Base-by-base conservation (phyloP, 2,888 invertebrate species). In the Noctua janthina region DNA sequence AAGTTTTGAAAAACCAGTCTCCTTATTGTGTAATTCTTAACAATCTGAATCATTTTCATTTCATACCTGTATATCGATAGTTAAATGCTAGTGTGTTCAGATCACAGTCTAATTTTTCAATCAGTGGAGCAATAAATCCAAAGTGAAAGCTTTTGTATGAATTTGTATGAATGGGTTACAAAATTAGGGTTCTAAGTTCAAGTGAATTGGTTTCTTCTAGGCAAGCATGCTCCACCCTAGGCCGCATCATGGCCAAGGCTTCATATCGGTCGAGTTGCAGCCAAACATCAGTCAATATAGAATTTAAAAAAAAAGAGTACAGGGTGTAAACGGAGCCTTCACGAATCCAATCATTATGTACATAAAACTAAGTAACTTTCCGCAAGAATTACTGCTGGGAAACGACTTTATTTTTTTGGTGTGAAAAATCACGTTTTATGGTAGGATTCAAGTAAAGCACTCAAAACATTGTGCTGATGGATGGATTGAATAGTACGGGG, bases 21-120 rank as follows among this genome's bases (percentile, higher is more conserved):
- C 43, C 43, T 54, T 29, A 29, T 43, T 43, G 35, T 5, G 10
- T 39, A 20, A 59, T 23, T 43, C 20, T 73, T 49, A 20, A 54
- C 17, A 54, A 66, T 11, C 20, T 54, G 59, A 35, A 51, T 54
- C n/a, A 62, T 17, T 74, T 29, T 49, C 2, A 29, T 56, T 56
- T 59, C 62, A 62, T 29, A 62, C 62, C 2, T 8, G 1, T 62
- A 59, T 62, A 23, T 13, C 29, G 6, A 13, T 59, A 29, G 29
- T 62, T 29, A 29, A 62, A 29, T 29, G 6, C 5, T n/a, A 29
- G n/a, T 59, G n/a, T 59, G n/a, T 29, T 59, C 13, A 59, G n/a
- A 13, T 29, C n/a, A 23, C 23, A n/a, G n/a, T 29, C 13, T 6
- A 59, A 59, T 59, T 62, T 51, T 62, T 62, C 59, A 82, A 82